Evolutionary conservation across 2,797 vertebrate genomes (phyloP), one percentile per base, ranked within the genome.

Genomic region (Phyllotis vaccarum): DNA sequence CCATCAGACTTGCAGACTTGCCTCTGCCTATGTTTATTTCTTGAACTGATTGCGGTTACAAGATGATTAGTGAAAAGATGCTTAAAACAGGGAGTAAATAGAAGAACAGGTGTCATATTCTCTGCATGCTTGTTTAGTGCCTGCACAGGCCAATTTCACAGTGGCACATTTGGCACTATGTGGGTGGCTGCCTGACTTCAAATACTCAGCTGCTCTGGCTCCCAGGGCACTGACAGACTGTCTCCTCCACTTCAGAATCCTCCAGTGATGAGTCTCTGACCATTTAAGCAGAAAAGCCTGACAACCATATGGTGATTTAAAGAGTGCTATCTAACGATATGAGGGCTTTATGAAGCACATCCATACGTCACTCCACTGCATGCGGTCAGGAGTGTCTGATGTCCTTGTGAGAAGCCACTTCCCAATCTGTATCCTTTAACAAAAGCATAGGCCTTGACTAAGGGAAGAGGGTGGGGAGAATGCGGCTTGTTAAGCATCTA

Each of bases 21-120:
- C 78, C 72, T 95, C 89, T 95, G 79, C 95, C 92, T 40, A 27
- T 98, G 98, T 98, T 98, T 98, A 98, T 98, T 98, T 98, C 98
- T 98, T 85, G 72, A 95, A 90, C 90, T 90, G 95, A 94, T 43
- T 86, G 90, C 80, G 97, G 94, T 95, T 98, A 98, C 97, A 58
- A 98, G 97, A 96, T 37, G 97, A 98, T 98, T 98, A 98, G 97
- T 43, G 54, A 75, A 95, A 91, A 37, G 94, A 97, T 86, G 95
- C 3, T 86, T 93, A 97, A 95, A 92, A 95, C 96, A 95, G 92
- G 96, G 79, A 97, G 95, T 97, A 93, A 94, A 64, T 0, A 0
- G 68, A 90, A 91, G 66, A 97, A 86, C 98, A 98, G 98, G 97
- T 98, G 98, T 97, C 96, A 87, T 6, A 64, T 70, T 78, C 90